Base-by-base conservation (phyloP, 2,797 vertebrate species). In the Parambassis ranga region DNA sequence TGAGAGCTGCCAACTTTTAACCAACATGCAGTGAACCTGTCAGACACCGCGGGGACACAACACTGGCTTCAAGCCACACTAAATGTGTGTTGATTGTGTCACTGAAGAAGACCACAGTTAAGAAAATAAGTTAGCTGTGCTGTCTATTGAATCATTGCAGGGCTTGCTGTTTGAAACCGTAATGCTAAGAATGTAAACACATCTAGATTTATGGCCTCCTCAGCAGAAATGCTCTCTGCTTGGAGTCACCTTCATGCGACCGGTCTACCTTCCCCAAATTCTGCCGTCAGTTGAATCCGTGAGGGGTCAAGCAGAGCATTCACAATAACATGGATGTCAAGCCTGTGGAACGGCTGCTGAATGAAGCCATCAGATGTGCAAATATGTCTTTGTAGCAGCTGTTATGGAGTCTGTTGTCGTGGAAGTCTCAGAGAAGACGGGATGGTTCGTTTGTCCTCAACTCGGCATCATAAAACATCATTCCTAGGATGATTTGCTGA, bases 151-250 rank as follows among this genome's bases (percentile, higher is more conserved):
- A 32, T 68, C 77, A 55, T 35, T 51, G 50, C 71, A 66, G 19
- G 30, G 43, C 57, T 74, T 11, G 1, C 55, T 61, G 64, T 61
- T 30, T 52, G 41, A 58, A 55, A 68, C 44, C 51, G 75, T 57
- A 57, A 82, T 58, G 81, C 41, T 58, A 75, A 79, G 80, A 87
- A 87, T 87, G 81, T 85, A 80, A 82, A 87, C 18, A 35, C 37
- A 52, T 64, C 48, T 57, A 14, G 57, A 79, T 82, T 81, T 80
- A 83, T 75, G 58, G 50, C 52, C n/a, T 47, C 64, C 65, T 78
- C 64, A 68, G 76, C 63, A 52, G 70, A 83, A 69, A 63, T 24
- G 39, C 39, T 79, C 35, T 58, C 31, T 36, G 61, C 57, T 50
- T 41, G 27, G 42, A 77, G 67, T 81, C 81, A 61, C 79, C 82